Evolutionary conservation across 2,888 invertebrate genomes (phyloP), one percentile per base, ranked within the genome.

Genomic region (Drosophila mimetica): DNA sequence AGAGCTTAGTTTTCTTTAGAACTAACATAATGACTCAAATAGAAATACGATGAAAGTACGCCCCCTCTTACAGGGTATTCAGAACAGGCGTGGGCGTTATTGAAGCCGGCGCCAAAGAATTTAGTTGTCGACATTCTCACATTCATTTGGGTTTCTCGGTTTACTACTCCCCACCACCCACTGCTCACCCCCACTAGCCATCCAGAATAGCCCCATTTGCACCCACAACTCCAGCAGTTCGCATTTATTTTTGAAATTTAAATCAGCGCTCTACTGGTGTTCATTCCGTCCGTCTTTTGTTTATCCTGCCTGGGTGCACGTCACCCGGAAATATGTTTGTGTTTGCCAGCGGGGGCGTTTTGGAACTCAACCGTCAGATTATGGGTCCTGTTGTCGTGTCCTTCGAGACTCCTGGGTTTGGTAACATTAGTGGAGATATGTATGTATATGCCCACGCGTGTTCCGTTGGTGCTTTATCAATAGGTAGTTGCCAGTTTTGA

Each of bases 161-260:
- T 57, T 11, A 54, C 46, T 52, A 20, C 44, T 18, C n/a, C 34
- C 28, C 53, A 32, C 28, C 13, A 11, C 20, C 16, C 16, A 14
- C 22, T n/a, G n/a, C n/a, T n/a, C n/a, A n/a, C 14, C 1, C 36
- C 36, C 51, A 39, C 32, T 14, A 8, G n/a, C 16, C 30, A 14
- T 16, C 39, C 34, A 3, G 13, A 25, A 18, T 18, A 11, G 18
- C 30, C 20, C 28, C 16, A 14, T 28, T 44, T 60, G 28, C 30
- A 32, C 60, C 20, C 57, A 53, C 22, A 50, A 55, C 54, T 41
- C 20, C 50, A 48, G 32, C 51, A 46, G 53, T 51, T 58, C 46
- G 37, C 61, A 73, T 82, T 52, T 79, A 57, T 84, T 81, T 81
- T 66, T 42, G 79, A 85, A 82, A 85, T 75, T 85, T 66, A 69